A percentile compares a stretch with the other conserved stretches of the same genome.
phyloP scores from a whole-genome alignment of 2,113 vertebrate species.

The Recurvirostra avosetta region DNA sequence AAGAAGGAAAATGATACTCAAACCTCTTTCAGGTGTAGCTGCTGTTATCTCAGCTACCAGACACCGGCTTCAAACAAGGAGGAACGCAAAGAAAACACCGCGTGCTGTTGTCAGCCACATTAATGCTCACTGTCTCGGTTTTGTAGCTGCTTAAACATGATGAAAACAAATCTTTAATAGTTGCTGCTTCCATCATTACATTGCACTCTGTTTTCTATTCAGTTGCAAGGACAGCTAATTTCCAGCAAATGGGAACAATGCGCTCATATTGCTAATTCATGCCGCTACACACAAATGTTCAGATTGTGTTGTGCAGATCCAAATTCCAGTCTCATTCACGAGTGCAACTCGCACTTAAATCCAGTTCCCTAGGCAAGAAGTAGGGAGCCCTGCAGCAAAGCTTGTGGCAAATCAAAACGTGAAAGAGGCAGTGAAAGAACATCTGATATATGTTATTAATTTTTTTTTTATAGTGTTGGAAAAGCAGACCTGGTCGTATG shows the following conservation, averaged over 20 bases:
- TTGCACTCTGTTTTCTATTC: constrained; percentile 37
- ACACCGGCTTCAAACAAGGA: neutral
- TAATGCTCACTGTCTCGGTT: neutral
- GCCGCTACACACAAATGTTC: constrained; percentile 32
- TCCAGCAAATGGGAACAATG: constrained; percentile 51
- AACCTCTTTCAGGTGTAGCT: neutral
- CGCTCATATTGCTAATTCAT: constrained; percentile 52
- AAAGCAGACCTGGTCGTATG: neutral
- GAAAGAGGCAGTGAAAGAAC: neutral
- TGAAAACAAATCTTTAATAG: constrained; percentile 50
- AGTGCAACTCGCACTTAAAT: neutral
- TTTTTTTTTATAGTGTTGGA: neutral
- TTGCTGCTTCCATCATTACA: constrained; percentile 31
- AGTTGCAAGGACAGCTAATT: constrained; percentile 56
- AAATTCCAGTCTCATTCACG: constrained; percentile 44
- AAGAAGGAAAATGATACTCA: neutral
- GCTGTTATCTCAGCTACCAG: neutral
- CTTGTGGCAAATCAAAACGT: neutral
- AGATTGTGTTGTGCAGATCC: constrained; percentile 42
- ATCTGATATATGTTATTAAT: neutral
- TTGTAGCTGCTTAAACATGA: constrained; percentile 25
- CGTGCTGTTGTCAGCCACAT: neutral
- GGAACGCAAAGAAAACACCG: neutral
- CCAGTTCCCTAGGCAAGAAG: neutral
- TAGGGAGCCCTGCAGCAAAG: neutral